Evolutionary conservation across 2,113 vertebrate genomes (phyloP).

Genomic region (Strix uralensis): DNA sequence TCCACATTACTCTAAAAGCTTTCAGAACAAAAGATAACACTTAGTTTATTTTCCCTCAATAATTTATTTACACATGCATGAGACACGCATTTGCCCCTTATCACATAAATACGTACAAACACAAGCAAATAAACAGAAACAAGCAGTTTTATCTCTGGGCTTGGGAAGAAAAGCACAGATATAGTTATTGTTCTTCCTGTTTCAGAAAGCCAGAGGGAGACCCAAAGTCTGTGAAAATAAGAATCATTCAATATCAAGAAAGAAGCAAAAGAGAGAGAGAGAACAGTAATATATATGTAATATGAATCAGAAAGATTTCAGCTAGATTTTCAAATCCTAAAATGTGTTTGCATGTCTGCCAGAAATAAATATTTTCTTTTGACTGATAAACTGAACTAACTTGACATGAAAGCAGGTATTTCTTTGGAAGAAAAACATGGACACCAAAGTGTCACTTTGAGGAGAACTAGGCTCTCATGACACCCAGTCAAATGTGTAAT

Average conservation of each 20-base stretch:
- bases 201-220: neutral
- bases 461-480: neutral
- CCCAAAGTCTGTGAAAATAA: neutral
- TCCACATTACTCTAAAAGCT: conserved; percentile 43
- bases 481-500: neutral
- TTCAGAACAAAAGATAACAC: conserved; percentile 54
- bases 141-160: neutral
- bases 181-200: neutral
- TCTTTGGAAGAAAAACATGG: neutral
- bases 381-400: neutral
- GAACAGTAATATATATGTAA: neutral
- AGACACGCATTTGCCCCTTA: neutral
- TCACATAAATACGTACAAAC: neutral
- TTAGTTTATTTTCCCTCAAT: conserved; percentile 22
- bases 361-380: neutral
- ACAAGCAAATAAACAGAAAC: conserved; percentile 14
- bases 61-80: conserved; percentile 28
- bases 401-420: neutral
- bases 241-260: neutral
- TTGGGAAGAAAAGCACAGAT: neutral
- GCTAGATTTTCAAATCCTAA: neutral
- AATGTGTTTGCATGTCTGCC: neutral
- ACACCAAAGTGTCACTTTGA: neutral
- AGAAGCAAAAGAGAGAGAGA: neutral
- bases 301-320: neutral